Conservation (phyloP, 2,888 invertebrate genomes). For the Metacarcinus magister region DNA sequence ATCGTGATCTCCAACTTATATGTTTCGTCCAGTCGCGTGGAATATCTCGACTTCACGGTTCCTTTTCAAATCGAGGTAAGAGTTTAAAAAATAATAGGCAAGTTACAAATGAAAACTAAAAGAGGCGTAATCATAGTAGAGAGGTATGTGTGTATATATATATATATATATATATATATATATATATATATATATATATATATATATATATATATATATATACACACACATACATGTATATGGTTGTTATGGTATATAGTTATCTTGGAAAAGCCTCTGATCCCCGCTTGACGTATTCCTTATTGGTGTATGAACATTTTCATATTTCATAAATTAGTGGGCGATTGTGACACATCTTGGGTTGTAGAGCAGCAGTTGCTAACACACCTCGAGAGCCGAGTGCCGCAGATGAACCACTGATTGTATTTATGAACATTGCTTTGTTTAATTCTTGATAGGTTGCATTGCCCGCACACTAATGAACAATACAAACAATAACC, state of each 20-base stretch:
- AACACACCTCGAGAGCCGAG: not conserved
- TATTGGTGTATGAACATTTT: too few relatives aligned
- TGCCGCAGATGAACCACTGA: not conserved
- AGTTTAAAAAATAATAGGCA: not conserved
- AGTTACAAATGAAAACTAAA: not conserved
- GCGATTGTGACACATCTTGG: not conserved
- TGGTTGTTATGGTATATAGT: not conserved
- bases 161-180: too few relatives aligned
- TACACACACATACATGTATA: too few relatives aligned
- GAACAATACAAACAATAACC: not conserved
- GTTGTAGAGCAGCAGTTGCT: not conserved
- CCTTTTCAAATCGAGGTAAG: not conserved
- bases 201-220: too few relatives aligned
- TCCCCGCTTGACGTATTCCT: too few relatives aligned
- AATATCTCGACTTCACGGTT: not conserved
- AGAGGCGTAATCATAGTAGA: not conserved
- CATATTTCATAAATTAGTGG: too few relatives aligned
- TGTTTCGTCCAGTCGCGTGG: not conserved
- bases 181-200: too few relatives aligned
- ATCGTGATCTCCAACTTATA: conserved; percentile 27
- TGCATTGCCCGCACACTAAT: not conserved
- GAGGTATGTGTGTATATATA: not conserved
- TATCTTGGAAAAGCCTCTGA: too few relatives aligned
- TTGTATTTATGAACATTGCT: not conserved
- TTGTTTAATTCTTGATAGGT: not conserved